Evolutionary conservation across 2,113 vertebrate genomes (phyloP), one percentile per base, ranked within the genome.

Genomic region (Antennarius striatus): DNA sequence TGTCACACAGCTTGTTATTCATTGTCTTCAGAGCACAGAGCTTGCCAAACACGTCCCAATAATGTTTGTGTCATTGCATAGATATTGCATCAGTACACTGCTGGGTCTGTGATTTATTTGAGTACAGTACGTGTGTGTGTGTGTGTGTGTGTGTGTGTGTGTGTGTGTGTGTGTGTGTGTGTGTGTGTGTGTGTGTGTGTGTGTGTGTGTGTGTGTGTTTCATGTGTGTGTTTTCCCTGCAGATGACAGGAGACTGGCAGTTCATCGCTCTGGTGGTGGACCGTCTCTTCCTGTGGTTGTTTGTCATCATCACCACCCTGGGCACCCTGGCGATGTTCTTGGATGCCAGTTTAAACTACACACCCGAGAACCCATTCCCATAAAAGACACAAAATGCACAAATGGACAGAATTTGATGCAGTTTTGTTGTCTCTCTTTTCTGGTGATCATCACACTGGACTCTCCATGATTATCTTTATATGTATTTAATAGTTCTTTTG

Each of bases 181-280:
- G 9, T 11, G 15, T 49, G n/a, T 56, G 3, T 63, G 29, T 60
- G 4, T 72, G 42, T 39, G 28, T 66, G 45, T 82, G 73, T 80
- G 62, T 80, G 62, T 32, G 66, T 6, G 32, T 57, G 64, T 56
- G 9, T 11, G 15, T 49, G n/a, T 56, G 3, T 63, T 58, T 63
- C 46, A n/a, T n/a, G 29, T 60, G 48, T 36, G 32, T 36, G 32
- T 61, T 42, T 45, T 39, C 5, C 40, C 50, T 76, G 13, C 89
- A 97, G 96, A 91, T 96, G 77, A 96, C 94, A 69, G 94, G 91
- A 63, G 95, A 96, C 83, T 97, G 96, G 96, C 95, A 96, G 81
- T 96, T 92, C 73, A 94, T 96, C 29, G 95, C 95, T 48, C 89
- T 96, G 63, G 95, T 96, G 51, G 92, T 96, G 71, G 96, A 97